Evolutionary conservation across 2,113 vertebrate genomes (phyloP).

Genomic region (Phyllostomus discolor): DNA sequence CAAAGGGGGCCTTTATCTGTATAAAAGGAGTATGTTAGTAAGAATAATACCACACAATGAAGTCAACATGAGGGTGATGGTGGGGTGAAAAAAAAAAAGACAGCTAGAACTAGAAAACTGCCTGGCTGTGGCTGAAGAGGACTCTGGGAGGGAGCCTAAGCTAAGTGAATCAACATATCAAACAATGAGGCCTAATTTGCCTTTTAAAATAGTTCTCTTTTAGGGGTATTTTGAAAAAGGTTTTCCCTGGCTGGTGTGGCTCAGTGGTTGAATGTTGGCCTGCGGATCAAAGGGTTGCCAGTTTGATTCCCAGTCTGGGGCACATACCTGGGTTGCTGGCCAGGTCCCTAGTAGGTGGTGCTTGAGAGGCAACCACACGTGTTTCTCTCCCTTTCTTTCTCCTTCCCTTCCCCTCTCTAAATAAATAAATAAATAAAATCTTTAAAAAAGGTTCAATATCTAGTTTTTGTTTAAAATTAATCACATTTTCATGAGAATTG

Average conservation of each 20-base stretch:
- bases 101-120: not conserved
- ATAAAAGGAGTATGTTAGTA: not conserved
- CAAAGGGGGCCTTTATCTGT: not conserved
- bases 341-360: no score
- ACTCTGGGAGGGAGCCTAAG: not conserved
- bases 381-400: no score
- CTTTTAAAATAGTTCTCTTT: not conserved
- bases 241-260: no score
- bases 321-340: no score
- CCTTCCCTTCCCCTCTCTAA: no score
- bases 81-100: slow-evolving; percentile 1
- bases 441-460: not conserved
- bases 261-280: no score
- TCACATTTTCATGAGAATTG: not conserved
- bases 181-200: not conserved
- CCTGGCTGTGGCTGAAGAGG: not conserved
- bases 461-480: slow-evolving; percentile 17
- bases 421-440: no score
- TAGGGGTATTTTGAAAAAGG: not conserved
- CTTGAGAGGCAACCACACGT: no score
- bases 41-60: not conserved
- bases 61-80: not conserved
- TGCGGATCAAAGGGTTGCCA: no score
- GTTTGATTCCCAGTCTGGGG: no score
- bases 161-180: not conserved